A percentile compares a stretch with the other conserved stretches of the same genome.
phyloP scores from a whole-genome alignment of 37 sponge, comb jelly and placozoan species.

The Aphrocallistes beatrix region DNA sequence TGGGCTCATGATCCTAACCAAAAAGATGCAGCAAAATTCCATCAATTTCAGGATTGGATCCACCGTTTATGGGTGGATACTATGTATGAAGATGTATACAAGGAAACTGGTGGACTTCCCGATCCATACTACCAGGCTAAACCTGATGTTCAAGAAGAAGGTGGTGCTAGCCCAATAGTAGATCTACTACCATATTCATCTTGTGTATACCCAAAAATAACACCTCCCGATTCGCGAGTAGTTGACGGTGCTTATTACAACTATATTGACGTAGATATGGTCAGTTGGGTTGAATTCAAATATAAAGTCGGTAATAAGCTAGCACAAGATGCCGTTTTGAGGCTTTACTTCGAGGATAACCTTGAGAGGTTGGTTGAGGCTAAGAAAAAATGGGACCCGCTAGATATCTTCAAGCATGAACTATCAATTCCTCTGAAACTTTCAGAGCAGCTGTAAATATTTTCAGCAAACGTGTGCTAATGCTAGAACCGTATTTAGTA shows the following conservation, averaged over 20 bases:
- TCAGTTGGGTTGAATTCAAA: not conserved
- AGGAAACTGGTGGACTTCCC: not conserved
- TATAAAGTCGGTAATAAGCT: not conserved
- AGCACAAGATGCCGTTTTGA: not conserved
- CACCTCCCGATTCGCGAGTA: not conserved
- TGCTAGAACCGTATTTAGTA: too few relatives aligned
- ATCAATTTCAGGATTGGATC: not conserved
- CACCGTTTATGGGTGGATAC: not conserved
- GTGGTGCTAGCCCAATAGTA: not conserved
- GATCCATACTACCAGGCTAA: not conserved
- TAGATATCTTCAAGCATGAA: not conserved
- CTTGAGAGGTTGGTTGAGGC: not conserved
- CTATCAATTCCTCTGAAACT: not conserved
- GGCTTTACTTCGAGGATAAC: not conserved
- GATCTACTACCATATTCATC: not conserved
- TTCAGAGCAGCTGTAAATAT: too few relatives aligned
- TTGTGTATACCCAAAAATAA: not conserved
- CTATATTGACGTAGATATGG: not conserved
- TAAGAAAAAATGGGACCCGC: not conserved
- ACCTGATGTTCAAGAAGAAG: not conserved
- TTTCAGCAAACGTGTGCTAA: too few relatives aligned
- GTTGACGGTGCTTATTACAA: slow-evolving; percentile 10
- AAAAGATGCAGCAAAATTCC: not conserved
- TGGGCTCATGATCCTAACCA: not conserved
- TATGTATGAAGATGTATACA: not conserved